Conservation (phyloP, 1,140 invertebrate genomes). For the Drosophila pachea region DNA sequence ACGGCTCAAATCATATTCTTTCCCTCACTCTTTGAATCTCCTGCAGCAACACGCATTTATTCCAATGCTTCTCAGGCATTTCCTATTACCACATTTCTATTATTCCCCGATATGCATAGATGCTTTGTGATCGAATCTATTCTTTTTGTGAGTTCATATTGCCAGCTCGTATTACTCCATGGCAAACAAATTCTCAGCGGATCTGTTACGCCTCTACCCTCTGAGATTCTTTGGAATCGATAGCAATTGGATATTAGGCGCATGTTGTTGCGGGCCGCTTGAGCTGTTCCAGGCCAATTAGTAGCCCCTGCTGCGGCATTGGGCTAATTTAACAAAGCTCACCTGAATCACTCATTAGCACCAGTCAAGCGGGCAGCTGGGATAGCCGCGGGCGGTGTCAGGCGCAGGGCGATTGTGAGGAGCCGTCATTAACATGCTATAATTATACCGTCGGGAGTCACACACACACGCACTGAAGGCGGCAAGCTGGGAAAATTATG, state of each 20-base stretch:
- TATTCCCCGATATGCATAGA: no score
- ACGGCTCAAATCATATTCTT: no score
- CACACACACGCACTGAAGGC: conserved; percentile 19
- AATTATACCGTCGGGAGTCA: conserved; percentile 74
- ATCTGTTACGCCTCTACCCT: not conserved
- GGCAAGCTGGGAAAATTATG: conserved; percentile 45
- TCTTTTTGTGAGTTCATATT: no score
- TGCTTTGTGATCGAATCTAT: no score
- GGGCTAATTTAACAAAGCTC: conserved; percentile 64
- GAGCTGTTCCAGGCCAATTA: conserved; percentile 45
- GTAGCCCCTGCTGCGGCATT: conserved; percentile 35
- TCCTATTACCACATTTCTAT: no score
- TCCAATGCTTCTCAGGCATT: no score
- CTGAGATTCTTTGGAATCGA: not conserved
- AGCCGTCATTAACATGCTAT: conserved; percentile 40
- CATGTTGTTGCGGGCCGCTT: not conserved
- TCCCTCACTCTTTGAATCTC: no score
- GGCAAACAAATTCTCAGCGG: no score
- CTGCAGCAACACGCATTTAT: no score
- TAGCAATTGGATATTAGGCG: not conserved
- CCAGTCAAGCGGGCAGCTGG: conserved; percentile 35
- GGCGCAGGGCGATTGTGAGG: conserved; percentile 14
- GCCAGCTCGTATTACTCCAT: no score
- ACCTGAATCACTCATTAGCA: conserved; percentile 55
- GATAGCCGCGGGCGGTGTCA: conserved; percentile 53